These are phyloP conservation scores for Megalonaias nervosa DNA, from an alignment of 1,140 invertebrate genomes.

Conservation along the genomic window DNA sequence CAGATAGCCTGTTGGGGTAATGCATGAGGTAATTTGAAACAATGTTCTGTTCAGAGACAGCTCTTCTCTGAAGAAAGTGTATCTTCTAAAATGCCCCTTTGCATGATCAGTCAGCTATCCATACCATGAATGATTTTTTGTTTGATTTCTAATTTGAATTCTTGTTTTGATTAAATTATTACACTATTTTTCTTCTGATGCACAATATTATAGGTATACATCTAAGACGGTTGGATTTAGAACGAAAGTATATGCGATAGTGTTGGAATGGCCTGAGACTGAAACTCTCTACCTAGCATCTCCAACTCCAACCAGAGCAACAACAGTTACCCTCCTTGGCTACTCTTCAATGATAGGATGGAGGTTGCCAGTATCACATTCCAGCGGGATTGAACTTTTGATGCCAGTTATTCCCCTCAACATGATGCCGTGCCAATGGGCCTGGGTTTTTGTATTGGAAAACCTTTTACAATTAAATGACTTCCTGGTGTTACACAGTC, in stretches of 20 bases:
- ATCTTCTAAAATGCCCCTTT: no score
- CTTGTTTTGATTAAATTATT: no score
- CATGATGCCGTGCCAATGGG: constrained; percentile 44
- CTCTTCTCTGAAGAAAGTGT: no score
- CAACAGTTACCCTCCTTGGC: constrained; percentile 55
- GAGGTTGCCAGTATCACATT: background rate
- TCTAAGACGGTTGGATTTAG: constrained; percentile 4
- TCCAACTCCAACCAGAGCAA: constrained; percentile 15
- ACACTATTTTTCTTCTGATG: background rate
- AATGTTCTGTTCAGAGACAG: no score
- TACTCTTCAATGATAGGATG: constrained; percentile 20
- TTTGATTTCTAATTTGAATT: no score
- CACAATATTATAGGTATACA: constrained; percentile 31
- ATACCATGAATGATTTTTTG: no score
- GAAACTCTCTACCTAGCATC: constrained; percentile 16
- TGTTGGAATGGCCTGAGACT: constrained; percentile 29
- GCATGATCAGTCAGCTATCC: no score
- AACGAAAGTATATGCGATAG: constrained; percentile 32
- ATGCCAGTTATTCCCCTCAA: constrained; percentile 36
- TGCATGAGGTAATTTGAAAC: no score
- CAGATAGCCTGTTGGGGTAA: no score
- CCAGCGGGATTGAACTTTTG: constrained; percentile 34
- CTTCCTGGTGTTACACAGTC: no score
- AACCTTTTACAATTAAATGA: background rate
- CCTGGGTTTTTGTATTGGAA: constrained; percentile 33